phyloP scores from a whole-genome alignment of 2,888 invertebrate genomes.

The Zele albiditarsus region DNA sequence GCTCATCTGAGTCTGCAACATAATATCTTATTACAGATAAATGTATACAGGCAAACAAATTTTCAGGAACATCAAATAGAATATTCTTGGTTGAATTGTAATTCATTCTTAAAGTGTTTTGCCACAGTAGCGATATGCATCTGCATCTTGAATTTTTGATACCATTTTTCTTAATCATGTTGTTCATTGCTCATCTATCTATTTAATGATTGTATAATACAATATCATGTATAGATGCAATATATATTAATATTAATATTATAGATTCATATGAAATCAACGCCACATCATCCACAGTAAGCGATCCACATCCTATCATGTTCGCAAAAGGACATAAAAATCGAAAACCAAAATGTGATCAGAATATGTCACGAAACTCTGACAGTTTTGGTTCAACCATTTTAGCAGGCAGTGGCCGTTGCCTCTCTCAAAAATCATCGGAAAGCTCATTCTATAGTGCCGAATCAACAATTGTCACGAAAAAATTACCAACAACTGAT shows the following conservation, averaged over 20 bases:
- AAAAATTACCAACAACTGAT: conserved; percentile 38
- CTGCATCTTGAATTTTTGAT: too few species aligned
- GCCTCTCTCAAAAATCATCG: conserved; percentile 23
- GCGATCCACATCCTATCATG: not conserved
- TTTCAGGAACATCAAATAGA: too few species aligned
- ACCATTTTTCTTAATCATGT: too few species aligned
- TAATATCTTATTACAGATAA: too few species aligned
- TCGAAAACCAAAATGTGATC: not conserved
- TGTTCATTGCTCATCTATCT: too few species aligned
- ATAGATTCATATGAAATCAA: not conserved
- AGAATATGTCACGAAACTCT: conserved; percentile 26
- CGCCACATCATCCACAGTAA: not conserved
- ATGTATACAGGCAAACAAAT: too few species aligned
- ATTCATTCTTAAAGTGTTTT: too few species aligned
- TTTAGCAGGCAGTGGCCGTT: conserved; percentile 40
- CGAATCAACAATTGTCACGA: conserved; percentile 20
- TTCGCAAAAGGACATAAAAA: not conserved
- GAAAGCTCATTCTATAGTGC: conserved; percentile 42
- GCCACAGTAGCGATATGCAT: too few species aligned
- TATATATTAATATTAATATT: not conserved
- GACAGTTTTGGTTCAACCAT: conserved; percentile 44
- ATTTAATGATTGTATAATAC: too few species aligned
- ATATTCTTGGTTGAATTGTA: too few species aligned
- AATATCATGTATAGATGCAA: too few species aligned
- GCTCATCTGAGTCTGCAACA: too few species aligned